Evolutionary conservation across 2,113 vertebrate genomes (phyloP).

Genomic region (Oreotrochilus melanogaster): DNA sequence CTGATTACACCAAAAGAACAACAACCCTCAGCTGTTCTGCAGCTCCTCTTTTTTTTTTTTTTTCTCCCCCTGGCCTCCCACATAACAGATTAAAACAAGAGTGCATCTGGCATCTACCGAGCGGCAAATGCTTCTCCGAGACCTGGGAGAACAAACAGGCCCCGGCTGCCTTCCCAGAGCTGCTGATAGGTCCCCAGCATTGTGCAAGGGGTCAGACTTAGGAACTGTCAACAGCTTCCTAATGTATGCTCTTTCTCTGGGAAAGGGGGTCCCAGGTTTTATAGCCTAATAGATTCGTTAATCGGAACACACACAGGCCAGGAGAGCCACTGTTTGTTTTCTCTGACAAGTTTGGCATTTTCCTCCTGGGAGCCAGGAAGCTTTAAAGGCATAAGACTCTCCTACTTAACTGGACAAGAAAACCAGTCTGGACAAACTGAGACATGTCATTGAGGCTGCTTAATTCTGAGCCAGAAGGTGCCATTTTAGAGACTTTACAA

Average conservation of each 20-base stretch:
- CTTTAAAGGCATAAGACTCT: slow-evolving; percentile 50
- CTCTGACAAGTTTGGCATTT: slow-evolving; percentile 73
- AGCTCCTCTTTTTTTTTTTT: not conserved
- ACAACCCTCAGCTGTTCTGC: not conserved
- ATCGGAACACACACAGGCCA: slow-evolving; percentile 77
- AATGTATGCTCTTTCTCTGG: slow-evolving; percentile 66
- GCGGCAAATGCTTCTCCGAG: slow-evolving; percentile 60
- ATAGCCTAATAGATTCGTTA: slow-evolving; percentile 65
- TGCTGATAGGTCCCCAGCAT: slow-evolving; percentile 71
- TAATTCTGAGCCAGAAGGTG: slow-evolving; percentile 58
- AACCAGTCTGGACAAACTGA: slow-evolving; percentile 72
- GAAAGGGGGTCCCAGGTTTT: slow-evolving; percentile 71
- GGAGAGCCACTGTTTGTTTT: slow-evolving; percentile 78
- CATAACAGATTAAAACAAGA: slow-evolving; percentile 65
- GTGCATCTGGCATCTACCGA: slow-evolving; percentile 65
- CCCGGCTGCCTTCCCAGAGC: slow-evolving; percentile 29
- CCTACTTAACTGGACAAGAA: slow-evolving; percentile 70
- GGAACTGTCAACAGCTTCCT: slow-evolving; percentile 79
- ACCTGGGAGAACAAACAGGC: slow-evolving; percentile 74
- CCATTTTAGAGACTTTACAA: slow-evolving; percentile 54
- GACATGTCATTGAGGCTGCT: slow-evolving; percentile 42
- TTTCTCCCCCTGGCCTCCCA: not conserved
- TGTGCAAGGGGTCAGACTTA: slow-evolving; percentile 69
- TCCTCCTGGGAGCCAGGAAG: slow-evolving; percentile 60
- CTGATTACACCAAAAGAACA: not conserved